These are phyloP conservation scores for Oreochromis tanganicae DNA, from an alignment of 2,113 vertebrate genomes.

Conservation along the genomic window DNA sequence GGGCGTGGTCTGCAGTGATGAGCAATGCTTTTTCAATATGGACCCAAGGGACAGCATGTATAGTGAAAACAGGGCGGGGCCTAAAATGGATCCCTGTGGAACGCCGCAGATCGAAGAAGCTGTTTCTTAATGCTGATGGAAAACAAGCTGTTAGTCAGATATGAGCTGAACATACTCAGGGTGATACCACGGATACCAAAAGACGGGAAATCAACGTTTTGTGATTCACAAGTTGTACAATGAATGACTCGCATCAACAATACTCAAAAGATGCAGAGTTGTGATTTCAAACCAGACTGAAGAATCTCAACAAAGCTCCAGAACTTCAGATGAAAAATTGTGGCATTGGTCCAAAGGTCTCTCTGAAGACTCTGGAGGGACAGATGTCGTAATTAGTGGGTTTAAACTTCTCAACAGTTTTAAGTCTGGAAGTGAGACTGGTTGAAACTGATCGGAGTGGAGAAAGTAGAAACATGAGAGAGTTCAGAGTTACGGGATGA, in stretches of 20 bases:
- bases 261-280: fast-evolving
- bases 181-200: not conserved
- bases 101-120: fast-evolving
- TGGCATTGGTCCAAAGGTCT: not conserved
- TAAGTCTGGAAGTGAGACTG: not conserved
- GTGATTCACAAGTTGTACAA: fast-evolving
- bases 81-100: not conserved
- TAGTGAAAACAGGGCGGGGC: fast-evolving
- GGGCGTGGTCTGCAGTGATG: not conserved
- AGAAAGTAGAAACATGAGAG: not conserved
- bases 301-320: fast-evolving
- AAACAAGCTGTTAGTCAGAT: not conserved
- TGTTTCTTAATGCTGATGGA: not conserved
- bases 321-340: not conserved
- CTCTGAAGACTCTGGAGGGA: not conserved
- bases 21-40: not conserved
- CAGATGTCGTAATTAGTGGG: not conserved
- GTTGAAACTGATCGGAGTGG: fast-evolving
- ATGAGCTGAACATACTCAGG: not conserved
- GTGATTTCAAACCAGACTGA: not conserved
- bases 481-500: not conserved
- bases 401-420: not conserved
- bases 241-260: not conserved
- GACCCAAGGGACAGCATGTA: not conserved
- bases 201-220: fast-evolving